Base-by-base conservation (phyloP, 2,888 invertebrate genomes). In the Eristalis arbustorum region DNA sequence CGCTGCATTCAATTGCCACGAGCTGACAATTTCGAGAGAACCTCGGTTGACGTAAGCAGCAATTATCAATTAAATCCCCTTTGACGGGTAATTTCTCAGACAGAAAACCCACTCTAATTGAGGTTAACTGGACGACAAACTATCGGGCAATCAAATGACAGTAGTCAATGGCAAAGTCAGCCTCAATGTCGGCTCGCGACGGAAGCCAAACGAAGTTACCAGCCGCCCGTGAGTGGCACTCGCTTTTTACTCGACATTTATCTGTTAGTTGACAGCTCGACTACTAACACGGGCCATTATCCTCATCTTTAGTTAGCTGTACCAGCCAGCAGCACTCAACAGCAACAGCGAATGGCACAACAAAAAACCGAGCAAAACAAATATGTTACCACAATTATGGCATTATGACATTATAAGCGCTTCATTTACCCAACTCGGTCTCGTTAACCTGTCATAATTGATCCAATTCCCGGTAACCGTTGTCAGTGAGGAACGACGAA, bases 371-470 rank as follows among this genome's bases (percentile, higher is more conserved):
- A 28, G 28, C 18, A 28, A 62, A n/a, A 23, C 25, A n/a, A 28
- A 31, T 62, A 31, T 25, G 10, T 62, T 31, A 14, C 8, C 31
- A 63, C 34, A 64, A 37, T 56, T 67, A 23, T 23, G 28, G 14
- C 40, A 71, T 71, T 57, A 77, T 71, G 63, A 78, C 63, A 40
- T 71, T 63, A 56, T 42, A 40, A 56, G 22, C 14, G 57, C 37
- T 57, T 69, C 63, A 59, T 59, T 67, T 67, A 59, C 28, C 40
- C 28, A 63, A 66, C 75, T 57, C 23, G 40, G 56, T 37, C 73
- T 64, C 25, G 59, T 64, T 74, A 64, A 84, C 69, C 63, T 74
- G 73, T 69, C 64, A 74, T 74, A 83, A 78, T 59, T 73, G 68
- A 78, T 34, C 59, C 72, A 69, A 66, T 64, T 69, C 73, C 61